Base-by-base conservation (phyloP, 2,113 vertebrate genomes). In the Recurvirostra avosetta region DNA sequence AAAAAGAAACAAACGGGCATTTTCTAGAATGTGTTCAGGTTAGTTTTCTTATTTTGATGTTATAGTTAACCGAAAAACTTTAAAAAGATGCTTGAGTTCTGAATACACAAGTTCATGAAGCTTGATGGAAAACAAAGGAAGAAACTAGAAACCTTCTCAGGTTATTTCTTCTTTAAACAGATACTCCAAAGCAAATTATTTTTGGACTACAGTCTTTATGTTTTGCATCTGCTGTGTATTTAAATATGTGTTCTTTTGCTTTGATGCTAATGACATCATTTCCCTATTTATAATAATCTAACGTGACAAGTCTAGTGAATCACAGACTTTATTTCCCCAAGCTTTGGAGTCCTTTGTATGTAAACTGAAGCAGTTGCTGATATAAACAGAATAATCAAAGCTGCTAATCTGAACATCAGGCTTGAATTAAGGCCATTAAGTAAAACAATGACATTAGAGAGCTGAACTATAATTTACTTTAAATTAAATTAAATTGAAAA, bases 381-480 rank as follows among this genome's bases (percentile, higher is more conserved):
- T 90, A 73, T 61, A 96, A 86, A 92, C 85, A 94, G 66, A 55
- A 91, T 90, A 92, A 96, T 96, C 81, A 88, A 66, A 50, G n/a
- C 50, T 90, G 65, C 82, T 96, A 74, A 93, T 89, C 76, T 86
- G 65, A 86, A 81, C 45, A 87, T 87, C 74, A 50, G 63, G 34
- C 43, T 53, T 92, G 75, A 81, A 90, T 93, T 95, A 95, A 71
- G 32, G 58, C 30, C 72, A 84, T 96, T 71, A 75, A 94, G 56
- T 72, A 58, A 96, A 96, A 91, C 77, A 97, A 90, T 94, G 80
- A 86, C 61, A 91, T 95, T 97, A 96, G 84, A 94, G 61, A 80
- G 29, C 32, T 56, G 41, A 94, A 47, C 56, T 61, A 41, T 87
- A 91, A 95, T 96, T 97, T 96, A 68, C 27, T 86, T 92, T 59